phyloP scores from a whole-genome alignment of 2,888 invertebrate genomes.

The Drosophila flavopinicola region DNA sequence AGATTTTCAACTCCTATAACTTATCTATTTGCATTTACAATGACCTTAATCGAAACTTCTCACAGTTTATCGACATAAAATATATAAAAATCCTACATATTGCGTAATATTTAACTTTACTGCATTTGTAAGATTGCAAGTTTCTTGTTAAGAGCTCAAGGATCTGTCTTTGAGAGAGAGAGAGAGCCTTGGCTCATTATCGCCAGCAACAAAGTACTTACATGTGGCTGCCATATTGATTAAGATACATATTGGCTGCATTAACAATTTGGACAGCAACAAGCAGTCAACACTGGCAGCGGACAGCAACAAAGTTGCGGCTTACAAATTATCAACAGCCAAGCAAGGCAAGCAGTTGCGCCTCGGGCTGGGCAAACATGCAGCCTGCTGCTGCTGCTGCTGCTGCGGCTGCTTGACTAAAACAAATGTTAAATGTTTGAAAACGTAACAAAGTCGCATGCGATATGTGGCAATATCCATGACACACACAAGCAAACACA shows the following conservation, averaged over 20 bases:
- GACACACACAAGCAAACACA: conserved; percentile 26
- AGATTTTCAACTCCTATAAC: not conserved
- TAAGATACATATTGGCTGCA: conserved; percentile 55
- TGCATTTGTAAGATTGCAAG: too few relatives aligned
- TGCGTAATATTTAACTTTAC: too few relatives aligned
- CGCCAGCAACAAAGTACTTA: not conserved
- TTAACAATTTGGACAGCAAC: conserved; percentile 57
- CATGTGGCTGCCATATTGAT: conserved; percentile 43
- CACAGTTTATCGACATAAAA: too few relatives aligned
- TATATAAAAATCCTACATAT: too few relatives aligned
- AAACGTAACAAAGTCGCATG: conserved; percentile 72
- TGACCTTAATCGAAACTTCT: too few relatives aligned
- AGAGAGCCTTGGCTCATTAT: conserved; percentile 16
- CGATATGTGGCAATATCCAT: conserved; percentile 59
- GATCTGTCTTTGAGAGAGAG: conserved; percentile 7
- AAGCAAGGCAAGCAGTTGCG: conserved; percentile 45
- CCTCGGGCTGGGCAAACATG: conserved; percentile 65
- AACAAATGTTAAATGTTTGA: conserved; percentile 72
- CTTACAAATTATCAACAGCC: conserved; percentile 70
- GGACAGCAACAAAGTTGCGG: conserved; percentile 48
- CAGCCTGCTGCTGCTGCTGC: too few relatives aligned
- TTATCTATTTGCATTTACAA: too few relatives aligned
- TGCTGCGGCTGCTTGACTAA: conserved; percentile 59
- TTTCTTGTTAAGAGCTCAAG: too few relatives aligned
- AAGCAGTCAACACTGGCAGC: conserved; percentile 46